Conservation (phyloP, 2,113 vertebrate species). For the Trichomycterus rosablanca region DNA sequence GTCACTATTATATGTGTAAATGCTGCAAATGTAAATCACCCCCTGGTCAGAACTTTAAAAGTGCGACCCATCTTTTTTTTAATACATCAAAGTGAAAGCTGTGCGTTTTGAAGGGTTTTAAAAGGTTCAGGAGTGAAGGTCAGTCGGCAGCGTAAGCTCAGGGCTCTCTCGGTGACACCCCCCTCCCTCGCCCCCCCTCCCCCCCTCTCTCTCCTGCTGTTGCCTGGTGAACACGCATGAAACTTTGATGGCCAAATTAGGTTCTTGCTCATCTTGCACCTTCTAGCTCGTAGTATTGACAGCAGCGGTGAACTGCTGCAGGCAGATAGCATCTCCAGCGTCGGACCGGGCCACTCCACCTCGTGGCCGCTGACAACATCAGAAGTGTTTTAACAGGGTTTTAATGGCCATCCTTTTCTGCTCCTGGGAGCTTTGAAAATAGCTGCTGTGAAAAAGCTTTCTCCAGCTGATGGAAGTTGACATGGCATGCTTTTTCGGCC, state of each 20-base stretch:
- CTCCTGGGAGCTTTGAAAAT: conserved; percentile 89
- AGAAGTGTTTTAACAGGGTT: conserved; percentile 99
- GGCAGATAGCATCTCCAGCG: conserved; percentile 75
- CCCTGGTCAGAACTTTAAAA: conserved; percentile 62
- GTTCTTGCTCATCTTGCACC: conserved; percentile 96
- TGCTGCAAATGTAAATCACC: conserved; percentile 68
- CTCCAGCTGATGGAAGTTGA: conserved; percentile 38
- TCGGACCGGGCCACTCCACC: conserved; percentile 69
- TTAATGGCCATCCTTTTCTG: conserved; percentile 89
- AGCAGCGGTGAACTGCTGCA: conserved; percentile 78
- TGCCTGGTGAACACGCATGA: conserved; percentile 77
- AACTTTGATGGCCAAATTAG: conserved; percentile 97
- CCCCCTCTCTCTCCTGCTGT: conserved; percentile 53
- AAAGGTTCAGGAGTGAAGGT: conserved; percentile 68
- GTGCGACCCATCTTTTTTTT: conserved; percentile 48
- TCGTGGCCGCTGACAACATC: conserved; percentile 88
- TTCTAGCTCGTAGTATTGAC: conserved; percentile 95
- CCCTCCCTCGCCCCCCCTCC: conserved; percentile 59
- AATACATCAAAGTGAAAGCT: conserved; percentile 49
- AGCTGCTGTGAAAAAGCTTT: conserved; percentile 61
- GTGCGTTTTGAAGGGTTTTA: conserved; percentile 62
- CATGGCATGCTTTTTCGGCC: conserved; percentile 35
- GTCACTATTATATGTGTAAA: conserved; percentile 65
- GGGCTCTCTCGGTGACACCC: conserved; percentile 60
- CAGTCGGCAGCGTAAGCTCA: conserved; percentile 51